Evolutionary conservation across 2,888 invertebrate genomes (phyloP).

Genomic region (Tetragonisca angustula): DNA sequence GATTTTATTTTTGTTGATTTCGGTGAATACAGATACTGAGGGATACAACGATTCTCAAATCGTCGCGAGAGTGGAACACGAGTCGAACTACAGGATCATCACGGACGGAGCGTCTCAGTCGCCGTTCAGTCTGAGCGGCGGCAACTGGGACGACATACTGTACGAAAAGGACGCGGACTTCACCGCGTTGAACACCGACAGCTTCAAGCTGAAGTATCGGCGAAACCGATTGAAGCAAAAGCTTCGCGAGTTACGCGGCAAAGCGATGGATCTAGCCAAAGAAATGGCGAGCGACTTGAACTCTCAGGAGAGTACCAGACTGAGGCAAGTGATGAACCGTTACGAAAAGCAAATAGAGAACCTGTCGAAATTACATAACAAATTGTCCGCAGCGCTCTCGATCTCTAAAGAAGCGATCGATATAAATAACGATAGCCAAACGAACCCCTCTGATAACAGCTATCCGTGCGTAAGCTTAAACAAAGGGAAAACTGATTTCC

Average conservation of each 20-base stretch:
- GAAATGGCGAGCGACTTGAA: conserved; percentile 63
- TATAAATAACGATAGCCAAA: conserved; percentile 16
- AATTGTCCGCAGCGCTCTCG: conserved; percentile 63
- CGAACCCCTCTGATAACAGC: neutral
- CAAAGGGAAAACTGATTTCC: neutral
- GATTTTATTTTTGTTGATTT: neutral
- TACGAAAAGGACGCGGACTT: conserved; percentile 4
- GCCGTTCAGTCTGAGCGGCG: conserved; percentile 1
- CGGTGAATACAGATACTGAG: conserved; percentile 22
- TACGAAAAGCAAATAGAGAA: conserved; percentile 77
- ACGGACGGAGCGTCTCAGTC: conserved; percentile 66
- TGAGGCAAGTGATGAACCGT: conserved; percentile 73
- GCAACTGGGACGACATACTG: conserved; percentile 13
- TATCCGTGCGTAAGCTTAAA: neutral
- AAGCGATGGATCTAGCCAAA: conserved; percentile 68
- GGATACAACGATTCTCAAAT: conserved; percentile 18
- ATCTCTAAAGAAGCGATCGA: conserved; percentile 21
- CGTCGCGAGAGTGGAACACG: conserved; percentile 14
- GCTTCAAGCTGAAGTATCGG: conserved; percentile 65
- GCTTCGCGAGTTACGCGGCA: conserved; percentile 70
- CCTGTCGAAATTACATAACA: conserved; percentile 72
- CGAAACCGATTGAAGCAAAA: conserved; percentile 70
- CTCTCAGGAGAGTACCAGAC: conserved; percentile 54
- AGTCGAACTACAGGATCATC: conserved; percentile 74
- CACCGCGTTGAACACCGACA: conserved; percentile 49